These are phyloP conservation scores for Drosophila peninsularis DNA, from an alignment of 2,888 invertebrate species.

Conservation along the genomic window DNA sequence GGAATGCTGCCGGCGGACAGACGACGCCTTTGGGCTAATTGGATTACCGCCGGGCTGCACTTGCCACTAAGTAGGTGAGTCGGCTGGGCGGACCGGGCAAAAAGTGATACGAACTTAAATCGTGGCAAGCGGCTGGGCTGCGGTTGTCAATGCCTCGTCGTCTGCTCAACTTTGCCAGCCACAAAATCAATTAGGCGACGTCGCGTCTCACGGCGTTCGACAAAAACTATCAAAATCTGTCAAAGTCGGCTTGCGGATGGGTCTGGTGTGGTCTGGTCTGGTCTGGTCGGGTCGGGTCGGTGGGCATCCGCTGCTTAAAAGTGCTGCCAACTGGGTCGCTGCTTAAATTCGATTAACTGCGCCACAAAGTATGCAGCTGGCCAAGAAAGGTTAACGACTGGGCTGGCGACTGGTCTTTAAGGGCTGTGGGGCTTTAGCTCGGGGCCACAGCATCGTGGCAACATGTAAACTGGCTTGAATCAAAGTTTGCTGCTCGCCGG, in stretches of 20 bases:
- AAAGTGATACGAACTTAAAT: constrained; percentile 56
- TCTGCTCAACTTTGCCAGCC: constrained; percentile 62
- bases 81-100: constrained; percentile 21
- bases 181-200: constrained; percentile 75
- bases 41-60: constrained; percentile 62
- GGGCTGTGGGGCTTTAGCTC: constrained; percentile 15
- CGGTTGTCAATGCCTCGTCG: constrained; percentile 44
- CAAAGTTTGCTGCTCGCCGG: constrained; percentile 67
- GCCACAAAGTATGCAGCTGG: constrained; percentile 28
- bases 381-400: not conserved
- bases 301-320: not conserved
- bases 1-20: constrained; percentile 58
- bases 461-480: constrained; percentile 54
- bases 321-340: constrained; percentile 55
- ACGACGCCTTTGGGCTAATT: constrained; percentile 56
- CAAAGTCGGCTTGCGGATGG: constrained; percentile 53
- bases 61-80: constrained; percentile 54
- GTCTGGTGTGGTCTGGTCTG: constrained; percentile 4
- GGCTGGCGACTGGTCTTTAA: not conserved
- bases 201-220: constrained; percentile 21
- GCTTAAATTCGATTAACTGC: constrained; percentile 59
- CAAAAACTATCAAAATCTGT: constrained; percentile 57
- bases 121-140: constrained; percentile 56
- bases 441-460: constrained; percentile 47
- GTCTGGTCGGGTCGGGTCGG: not conserved